Base-by-base conservation (phyloP, 92 coral and sea anemone genomes). In the Diadumene lineata region DNA sequence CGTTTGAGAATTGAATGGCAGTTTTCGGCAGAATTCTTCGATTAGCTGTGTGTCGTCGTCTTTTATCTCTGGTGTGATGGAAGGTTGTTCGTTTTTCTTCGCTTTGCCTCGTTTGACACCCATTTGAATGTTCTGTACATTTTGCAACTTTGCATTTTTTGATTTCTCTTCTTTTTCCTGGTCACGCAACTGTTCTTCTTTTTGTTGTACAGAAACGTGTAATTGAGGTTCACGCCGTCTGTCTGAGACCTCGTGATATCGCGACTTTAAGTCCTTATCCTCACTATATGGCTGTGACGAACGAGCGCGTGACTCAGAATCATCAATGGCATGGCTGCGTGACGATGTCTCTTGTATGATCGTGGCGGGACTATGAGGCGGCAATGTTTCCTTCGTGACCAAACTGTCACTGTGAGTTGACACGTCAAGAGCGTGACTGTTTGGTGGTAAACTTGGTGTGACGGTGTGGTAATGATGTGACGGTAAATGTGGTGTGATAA, bases 21-120 rank as follows among this genome's bases (percentile, higher is more conserved):
- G 68, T 62, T 28, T 26, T 19, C 27, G 24, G 31, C 68, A 62
- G 23, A 62, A 62, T 62, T 62, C 68, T 29, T 62, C 68, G 2
- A 62, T 62, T n/a, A 62, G 21, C 48, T 38, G 48, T 23, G 68
- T 28, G 19, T 28, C 68, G 1, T 62, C 43, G 43, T 62, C 68
- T 28, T 9, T 16, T 7, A 1, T 15, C 0, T 58, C 11, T 1
- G 64, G 26, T 21, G 18, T 16, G 24, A 3, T 53, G 60, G 24
- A 13, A 3, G 60, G 60, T 53, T 53, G 21, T 3, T 53, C 60
- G n/a, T 15, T 23, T 53, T 53, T 53, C 2, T 58, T 26, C 15
- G 26, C 1, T 58, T 58, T 21, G 7, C 2, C 64, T 7, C 26
- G 28, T 26, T 58, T 24, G 13, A 22, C 22, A 1, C 31, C 26